A percentile compares a stretch with the other conserved stretches of the same genome.
phyloP scores from a whole-genome alignment of 2,113 vertebrate genomes.

The Castor canadensis region DNA sequence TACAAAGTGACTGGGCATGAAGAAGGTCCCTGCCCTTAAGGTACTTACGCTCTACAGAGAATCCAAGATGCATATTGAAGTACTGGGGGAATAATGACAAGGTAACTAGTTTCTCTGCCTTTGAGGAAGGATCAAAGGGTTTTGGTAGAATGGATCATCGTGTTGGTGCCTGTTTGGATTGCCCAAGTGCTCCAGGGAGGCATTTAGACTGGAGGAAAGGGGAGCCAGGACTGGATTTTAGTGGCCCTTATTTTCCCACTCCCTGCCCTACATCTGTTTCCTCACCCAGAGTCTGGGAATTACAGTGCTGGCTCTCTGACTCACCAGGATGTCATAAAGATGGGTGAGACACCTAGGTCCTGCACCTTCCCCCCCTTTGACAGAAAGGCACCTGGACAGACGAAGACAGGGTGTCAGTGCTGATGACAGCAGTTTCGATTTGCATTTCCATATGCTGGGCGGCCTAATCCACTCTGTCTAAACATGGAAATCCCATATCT shows the following conservation, averaged over 20 bases:
- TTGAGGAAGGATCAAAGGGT: slow-evolving; percentile 67
- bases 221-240: slow-evolving; percentile 16
- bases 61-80: neutral
- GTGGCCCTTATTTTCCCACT: slow-evolving; percentile 30
- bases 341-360: slow-evolving; percentile 41
- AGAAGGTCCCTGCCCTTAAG: slow-evolving; percentile 57
- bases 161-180: slow-evolving; percentile 56
- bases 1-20: rapidly evolving
- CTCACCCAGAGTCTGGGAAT: slow-evolving; percentile 49
- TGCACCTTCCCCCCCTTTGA: neutral
- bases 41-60: slow-evolving; percentile 49
- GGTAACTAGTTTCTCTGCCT: slow-evolving; percentile 24
- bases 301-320: slow-evolving; percentile 41
- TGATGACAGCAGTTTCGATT: slow-evolving; percentile 63
- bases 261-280: slow-evolving; percentile 22
- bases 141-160: neutral
- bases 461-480: slow-evolving; percentile 77
- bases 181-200: slow-evolving; percentile 7
- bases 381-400: slow-evolving; percentile 46
- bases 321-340: slow-evolving; percentile 60
- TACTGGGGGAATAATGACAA: slow-evolving; percentile 53
- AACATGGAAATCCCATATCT: slow-evolving; percentile 79
- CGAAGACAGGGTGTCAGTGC: slow-evolving; percentile 13
- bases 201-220: neutral
- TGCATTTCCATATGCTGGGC: slow-evolving; percentile 61